Percentiles rank a stretch among this genome's conserved stretches.
Conservation (phyloP, 2,888 invertebrate genomes). For the Limnephilus lunatus region DNA sequence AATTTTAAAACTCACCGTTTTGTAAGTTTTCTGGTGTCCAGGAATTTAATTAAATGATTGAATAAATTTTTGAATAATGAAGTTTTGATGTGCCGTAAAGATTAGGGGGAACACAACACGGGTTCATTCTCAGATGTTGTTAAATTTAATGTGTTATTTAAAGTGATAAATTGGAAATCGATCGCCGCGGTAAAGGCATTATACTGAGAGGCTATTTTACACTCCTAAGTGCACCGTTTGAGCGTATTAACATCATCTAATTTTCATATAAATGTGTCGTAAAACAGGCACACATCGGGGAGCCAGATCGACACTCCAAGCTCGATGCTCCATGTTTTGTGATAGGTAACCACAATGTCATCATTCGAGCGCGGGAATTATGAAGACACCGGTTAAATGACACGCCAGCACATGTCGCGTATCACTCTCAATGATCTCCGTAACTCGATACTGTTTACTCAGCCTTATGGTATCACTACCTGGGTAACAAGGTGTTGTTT, state of each 20-base stretch:
- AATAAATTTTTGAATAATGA: not conserved
- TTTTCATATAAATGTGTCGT: constrained; percentile 2
- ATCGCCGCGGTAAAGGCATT: not conserved
- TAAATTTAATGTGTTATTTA: constrained; percentile 14
- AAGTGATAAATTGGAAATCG: not conserved
- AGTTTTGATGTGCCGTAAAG: not conserved
- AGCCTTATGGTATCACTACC: constrained; percentile 43
- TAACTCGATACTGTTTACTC: constrained; percentile 44
- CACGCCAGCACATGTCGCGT: constrained; percentile 28
- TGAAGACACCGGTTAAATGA: constrained; percentile 30
- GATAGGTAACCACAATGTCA: constrained; percentile 6
- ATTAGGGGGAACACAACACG: not conserved
- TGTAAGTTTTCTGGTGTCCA: not conserved
- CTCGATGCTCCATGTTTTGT: not conserved
- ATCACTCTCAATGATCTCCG: constrained; percentile 44
- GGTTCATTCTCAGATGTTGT: not conserved
- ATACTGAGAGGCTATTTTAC: not conserved
- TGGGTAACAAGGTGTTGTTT: constrained; percentile 48
- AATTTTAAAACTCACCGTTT: not conserved
- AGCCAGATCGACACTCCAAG: not conserved
- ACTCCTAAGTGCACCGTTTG: not conserved
- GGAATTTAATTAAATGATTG: not conserved
- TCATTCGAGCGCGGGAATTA: constrained; percentile 28
- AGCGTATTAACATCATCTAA: not conserved
- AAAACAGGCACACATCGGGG: not conserved